Evolutionary conservation across 2,113 vertebrate genomes (phyloP), one percentile per base, ranked within the genome.

Genomic region (Oncorhynchus tshawytscha): DNA sequence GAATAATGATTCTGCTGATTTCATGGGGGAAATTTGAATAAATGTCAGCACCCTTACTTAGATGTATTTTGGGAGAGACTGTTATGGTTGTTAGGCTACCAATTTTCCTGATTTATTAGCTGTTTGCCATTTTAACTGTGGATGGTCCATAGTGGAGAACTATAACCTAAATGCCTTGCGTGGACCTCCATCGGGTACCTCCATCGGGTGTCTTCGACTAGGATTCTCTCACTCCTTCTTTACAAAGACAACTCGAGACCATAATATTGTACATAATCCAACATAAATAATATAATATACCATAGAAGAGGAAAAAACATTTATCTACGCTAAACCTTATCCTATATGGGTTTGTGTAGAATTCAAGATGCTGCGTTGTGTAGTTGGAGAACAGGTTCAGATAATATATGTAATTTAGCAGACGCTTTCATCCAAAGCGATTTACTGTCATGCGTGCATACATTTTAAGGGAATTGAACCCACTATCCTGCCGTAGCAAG

Each of bases 241-340:
- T 25, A 27, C 48, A 71, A 34, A 80, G 15, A 27, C 45, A 11
- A 12, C 60, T 73, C 48, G 54, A 73, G 54, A 80, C 80, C 48
- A 74, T 54, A 74, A 77, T 74, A 76, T 82, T 65, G 59, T 82
- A 76, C 67, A 48, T 73, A 77, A 88, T 88, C 82, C 82, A 82
- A 80, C 62, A 83, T 59, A 71, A 68, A 20, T 51, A 20, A 39
- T 68, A 62, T 60, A 60, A 60, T 60, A n/a, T 15, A 20, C 57
- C 16, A 15, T 62, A 62, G 59, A 62, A 22, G 9, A 62, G 59
- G 59, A 24, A 22, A 57, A 20, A 16, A 9, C 59, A 62, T 62
- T 7, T 24, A 60, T 54, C 51, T 62, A 12, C n/a, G n/a, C 51
- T 18, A 54, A 16, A 24, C 59, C 59, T 51, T n/a, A 60, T 22